Conservation (phyloP, 2,113 vertebrate species). For the Macrotis lagotis region DNA sequence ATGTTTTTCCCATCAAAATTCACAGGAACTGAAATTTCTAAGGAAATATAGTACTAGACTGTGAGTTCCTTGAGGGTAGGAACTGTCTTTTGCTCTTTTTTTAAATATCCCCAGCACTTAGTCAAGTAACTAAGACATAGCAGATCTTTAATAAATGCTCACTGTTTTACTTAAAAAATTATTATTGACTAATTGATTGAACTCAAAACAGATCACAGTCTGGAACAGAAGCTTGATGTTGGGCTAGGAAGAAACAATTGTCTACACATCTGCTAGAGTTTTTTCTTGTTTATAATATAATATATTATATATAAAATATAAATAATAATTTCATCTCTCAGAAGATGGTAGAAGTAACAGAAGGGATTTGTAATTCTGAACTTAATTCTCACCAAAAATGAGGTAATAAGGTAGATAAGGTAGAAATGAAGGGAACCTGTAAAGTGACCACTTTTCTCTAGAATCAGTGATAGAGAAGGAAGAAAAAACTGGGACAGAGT, state of each 20-base stretch:
- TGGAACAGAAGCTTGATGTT: background rate
- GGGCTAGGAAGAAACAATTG: background rate
- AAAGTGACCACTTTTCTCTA: background rate
- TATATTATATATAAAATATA: no score
- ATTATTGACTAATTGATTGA: background rate
- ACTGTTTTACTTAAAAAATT: background rate
- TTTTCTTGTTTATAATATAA: background rate
- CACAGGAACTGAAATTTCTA: background rate
- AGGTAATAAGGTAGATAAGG: background rate
- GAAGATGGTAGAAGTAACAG: background rate
- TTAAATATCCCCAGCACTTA: background rate
- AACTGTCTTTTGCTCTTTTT: background rate
- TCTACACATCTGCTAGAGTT: background rate
- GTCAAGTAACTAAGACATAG: background rate
- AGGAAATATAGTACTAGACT: background rate
- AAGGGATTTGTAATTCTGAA: background rate
- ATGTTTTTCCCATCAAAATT: background rate
- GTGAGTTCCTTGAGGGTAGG: background rate
- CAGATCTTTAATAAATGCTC: background rate
- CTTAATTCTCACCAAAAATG: background rate
- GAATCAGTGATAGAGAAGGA: background rate
- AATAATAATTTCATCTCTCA: background rate
- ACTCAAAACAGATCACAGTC: background rate
- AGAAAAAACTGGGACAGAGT: background rate
- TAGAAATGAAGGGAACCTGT: background rate